phyloP scores from a whole-genome alignment of 1,140 invertebrate genomes.

The Euglossa dilemma region DNA sequence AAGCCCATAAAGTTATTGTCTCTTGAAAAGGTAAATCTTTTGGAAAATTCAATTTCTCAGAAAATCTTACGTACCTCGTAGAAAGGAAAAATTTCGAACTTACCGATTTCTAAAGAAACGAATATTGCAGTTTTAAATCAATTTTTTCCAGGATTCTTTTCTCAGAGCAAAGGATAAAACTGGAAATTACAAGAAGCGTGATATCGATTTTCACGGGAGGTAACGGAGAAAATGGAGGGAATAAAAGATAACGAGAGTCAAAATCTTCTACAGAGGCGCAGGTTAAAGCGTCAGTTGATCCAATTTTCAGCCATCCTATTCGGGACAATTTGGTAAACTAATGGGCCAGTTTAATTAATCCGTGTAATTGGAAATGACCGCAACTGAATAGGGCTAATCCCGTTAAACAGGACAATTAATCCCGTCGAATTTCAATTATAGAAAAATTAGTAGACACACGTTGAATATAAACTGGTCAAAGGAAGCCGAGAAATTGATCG shows the following conservation, averaged over 20 bases:
- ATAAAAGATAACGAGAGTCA: neutral
- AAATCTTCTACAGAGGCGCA: neutral
- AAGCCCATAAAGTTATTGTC: too few relatives aligned
- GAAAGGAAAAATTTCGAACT: too few relatives aligned
- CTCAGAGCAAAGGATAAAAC: neutral
- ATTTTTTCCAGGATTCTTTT: too few relatives aligned
- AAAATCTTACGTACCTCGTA: too few relatives aligned
- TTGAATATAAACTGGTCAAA: neutral
- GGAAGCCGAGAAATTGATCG: neutral
- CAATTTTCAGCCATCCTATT: slow-evolving; percentile 33
- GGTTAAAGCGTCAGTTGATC: slow-evolving; percentile 1
- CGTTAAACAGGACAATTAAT: neutral
- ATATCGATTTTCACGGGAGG: neutral
- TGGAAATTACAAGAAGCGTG: neutral
- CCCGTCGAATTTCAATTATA: neutral
- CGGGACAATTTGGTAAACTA: slow-evolving; percentile 53
- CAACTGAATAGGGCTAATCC: neutral
- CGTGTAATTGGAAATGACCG: slow-evolving; percentile 56
- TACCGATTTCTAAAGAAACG: too few relatives aligned
- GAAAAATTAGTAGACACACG: neutral
- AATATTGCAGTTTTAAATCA: too few relatives aligned
- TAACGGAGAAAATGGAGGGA: neutral
- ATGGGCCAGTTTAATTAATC: slow-evolving; percentile 58
- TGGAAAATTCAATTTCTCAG: too few relatives aligned
- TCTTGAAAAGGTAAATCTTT: too few relatives aligned